Conservation (phyloP, 2,888 invertebrate genomes). For the Tolmerus cingulatus region DNA sequence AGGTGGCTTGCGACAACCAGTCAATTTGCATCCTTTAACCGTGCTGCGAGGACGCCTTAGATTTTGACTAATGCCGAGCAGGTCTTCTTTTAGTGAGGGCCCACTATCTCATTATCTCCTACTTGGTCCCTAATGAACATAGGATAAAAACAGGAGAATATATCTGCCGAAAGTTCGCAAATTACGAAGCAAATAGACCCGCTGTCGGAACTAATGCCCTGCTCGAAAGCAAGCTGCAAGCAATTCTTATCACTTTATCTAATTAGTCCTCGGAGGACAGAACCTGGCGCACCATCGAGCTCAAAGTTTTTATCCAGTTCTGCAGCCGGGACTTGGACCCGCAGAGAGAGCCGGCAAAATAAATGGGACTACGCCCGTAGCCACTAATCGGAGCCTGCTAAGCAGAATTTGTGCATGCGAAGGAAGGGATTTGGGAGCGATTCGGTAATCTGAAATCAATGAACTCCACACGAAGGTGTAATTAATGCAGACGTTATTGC, state of each 20-base stretch:
- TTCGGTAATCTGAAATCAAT: constrained; percentile 28
- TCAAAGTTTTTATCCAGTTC: background rate
- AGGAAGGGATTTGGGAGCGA: constrained; percentile 16
- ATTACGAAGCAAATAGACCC: background rate
- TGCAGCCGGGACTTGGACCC: background rate
- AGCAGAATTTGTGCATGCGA: background rate
- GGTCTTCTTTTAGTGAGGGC: background rate
- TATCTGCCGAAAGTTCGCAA: background rate
- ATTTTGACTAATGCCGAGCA: background rate
- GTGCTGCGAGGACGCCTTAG: background rate
- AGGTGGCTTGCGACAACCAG: background rate
- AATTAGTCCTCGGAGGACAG: constrained; percentile 9
- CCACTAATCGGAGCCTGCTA: background rate
- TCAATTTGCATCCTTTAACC: background rate
- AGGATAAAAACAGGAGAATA: background rate
- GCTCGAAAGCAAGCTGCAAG: background rate
- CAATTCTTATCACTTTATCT: constrained; percentile 32
- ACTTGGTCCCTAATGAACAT: background rate
- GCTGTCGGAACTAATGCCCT: background rate
- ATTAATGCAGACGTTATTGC: constrained; percentile 6
- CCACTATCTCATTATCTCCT: background rate
- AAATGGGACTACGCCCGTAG: background rate
- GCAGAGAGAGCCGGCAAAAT: background rate
- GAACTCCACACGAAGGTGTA: constrained; percentile 16
- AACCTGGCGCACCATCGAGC: background rate